Evolutionary conservation across 2,797 vertebrate species (phyloP).

Genomic region (Antennarius maculatus): DNA sequence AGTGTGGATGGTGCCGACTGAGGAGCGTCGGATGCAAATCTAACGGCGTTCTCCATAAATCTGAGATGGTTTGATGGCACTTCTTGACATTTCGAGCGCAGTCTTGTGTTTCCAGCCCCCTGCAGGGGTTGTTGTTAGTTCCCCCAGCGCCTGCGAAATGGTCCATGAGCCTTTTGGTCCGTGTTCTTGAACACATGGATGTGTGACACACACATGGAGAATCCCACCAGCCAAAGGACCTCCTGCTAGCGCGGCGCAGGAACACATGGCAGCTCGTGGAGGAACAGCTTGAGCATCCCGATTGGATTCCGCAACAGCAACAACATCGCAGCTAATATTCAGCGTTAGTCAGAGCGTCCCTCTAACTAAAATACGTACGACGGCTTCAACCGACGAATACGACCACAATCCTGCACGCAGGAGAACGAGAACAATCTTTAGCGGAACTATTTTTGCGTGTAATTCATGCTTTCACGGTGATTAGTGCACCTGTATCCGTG

Average conservation of each 20-base stretch:
- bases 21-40: too few species aligned
- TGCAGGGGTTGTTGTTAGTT: constrained; percentile 70
- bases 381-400: neutral
- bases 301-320: constrained; percentile 42
- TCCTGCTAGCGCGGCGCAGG: constrained; percentile 60
- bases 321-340: constrained; percentile 16
- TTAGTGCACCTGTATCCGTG: constrained; percentile 44
- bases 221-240: constrained; percentile 57
- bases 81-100: constrained; percentile 75
- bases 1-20: neutral
- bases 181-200: constrained; percentile 1
- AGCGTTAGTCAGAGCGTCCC: neutral
- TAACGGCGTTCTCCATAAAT: neutral
- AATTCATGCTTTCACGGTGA: constrained; percentile 70
- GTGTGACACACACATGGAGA: constrained; percentile 35
- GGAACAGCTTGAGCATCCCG: constrained; percentile 64
- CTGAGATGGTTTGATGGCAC: constrained; percentile 19
- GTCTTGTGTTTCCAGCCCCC: constrained; percentile 61
- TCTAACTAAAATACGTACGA: constrained; percentile 1
- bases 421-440: constrained; percentile 29
- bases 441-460: constrained; percentile 43
- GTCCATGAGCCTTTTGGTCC: neutral
- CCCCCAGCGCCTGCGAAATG: constrained; percentile 38
- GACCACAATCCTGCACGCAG: neutral
- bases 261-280: constrained; percentile 64